These are phyloP conservation scores for Callopanchax toddi DNA, from an alignment of 2,113 vertebrate genomes.

Conservation along the genomic window DNA sequence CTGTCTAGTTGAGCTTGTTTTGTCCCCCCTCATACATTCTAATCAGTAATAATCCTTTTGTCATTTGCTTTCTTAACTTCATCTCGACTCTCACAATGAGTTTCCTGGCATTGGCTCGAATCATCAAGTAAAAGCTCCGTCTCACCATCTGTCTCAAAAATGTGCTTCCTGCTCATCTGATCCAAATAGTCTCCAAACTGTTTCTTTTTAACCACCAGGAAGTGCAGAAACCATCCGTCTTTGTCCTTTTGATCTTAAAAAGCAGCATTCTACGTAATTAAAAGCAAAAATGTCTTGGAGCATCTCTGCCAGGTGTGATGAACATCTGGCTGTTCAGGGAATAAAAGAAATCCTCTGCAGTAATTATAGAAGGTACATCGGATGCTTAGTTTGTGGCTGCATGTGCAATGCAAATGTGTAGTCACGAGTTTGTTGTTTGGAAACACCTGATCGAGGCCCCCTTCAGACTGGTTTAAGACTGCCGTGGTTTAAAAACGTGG, in stretches of 20 bases:
- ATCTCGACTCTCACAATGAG: constrained; percentile 53
- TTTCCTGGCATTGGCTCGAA: constrained; percentile 61
- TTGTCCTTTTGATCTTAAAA: constrained; percentile 74
- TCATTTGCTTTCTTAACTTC: constrained; percentile 71
- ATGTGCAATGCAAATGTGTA: constrained; percentile 26
- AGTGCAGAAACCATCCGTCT: constrained; percentile 49
- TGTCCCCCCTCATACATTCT: constrained; percentile 67
- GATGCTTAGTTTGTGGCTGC: constrained; percentile 29
- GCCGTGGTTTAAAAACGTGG: too few relatives aligned
- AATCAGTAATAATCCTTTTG: constrained; percentile 70
- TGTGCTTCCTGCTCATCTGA: constrained; percentile 53
- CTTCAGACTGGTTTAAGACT: too few relatives aligned
- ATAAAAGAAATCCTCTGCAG: constrained; percentile 43
- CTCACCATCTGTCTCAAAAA: constrained; percentile 67
- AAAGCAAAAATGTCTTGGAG: constrained; percentile 36
- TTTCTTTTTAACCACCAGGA: constrained; percentile 41
- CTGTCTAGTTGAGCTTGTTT: constrained; percentile 66
- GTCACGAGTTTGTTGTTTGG: constrained; percentile 10
- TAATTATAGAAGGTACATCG: constrained; percentile 50
- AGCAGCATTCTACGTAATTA: constrained; percentile 56
- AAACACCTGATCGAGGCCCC: not conserved
- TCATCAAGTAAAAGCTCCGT: constrained; percentile 52
- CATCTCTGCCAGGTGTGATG: constrained; percentile 67
- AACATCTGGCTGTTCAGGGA: constrained; percentile 65
- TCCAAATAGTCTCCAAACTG: constrained; percentile 48